Percentiles rank a stretch among this genome's conserved stretches.
phyloP scores from a whole-genome alignment of 2,113 vertebrate species.

The Ptilorrhoa leucosticta region DNA sequence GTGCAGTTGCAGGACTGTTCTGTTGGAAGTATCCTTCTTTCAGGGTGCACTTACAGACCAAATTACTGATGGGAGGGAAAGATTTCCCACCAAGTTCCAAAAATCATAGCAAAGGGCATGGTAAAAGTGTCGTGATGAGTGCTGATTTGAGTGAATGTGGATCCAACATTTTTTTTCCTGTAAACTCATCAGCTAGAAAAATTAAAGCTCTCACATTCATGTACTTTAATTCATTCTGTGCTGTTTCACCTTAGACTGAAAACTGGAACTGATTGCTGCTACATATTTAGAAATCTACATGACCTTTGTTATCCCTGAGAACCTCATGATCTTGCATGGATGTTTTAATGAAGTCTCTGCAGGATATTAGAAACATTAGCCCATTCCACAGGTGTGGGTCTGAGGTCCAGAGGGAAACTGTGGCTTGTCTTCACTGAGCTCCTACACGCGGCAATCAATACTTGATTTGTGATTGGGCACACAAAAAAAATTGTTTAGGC shows the following conservation, averaged over 20 bases:
- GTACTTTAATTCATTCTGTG: not conserved
- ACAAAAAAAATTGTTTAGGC: not conserved
- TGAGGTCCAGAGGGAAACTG: not conserved
- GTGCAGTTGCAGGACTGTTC: not conserved
- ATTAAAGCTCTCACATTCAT: not conserved
- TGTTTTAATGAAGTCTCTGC: not conserved
- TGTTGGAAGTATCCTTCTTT: not conserved
- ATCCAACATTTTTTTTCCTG: not conserved
- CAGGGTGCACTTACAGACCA: not conserved
- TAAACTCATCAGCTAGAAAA: not conserved
- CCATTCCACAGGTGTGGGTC: not conserved
- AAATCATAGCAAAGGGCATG: not conserved
- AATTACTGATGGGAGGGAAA: not conserved
- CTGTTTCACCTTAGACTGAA: not conserved
- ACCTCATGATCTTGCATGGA: not conserved
- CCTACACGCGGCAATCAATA: not conserved
- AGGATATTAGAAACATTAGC: not conserved
- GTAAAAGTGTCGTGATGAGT: not conserved
- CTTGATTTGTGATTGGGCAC: not conserved
- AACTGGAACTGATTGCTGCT: not conserved
- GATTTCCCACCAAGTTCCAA: not conserved
- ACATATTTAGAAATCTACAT: not conserved
- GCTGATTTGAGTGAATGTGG: not conserved
- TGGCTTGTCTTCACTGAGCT: constrained; percentile 31
- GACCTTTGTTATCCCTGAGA: not conserved